These are phyloP conservation scores for Lithophane ornitopus DNA, from an alignment of 2,888 invertebrate species.

Conservation along the genomic window DNA sequence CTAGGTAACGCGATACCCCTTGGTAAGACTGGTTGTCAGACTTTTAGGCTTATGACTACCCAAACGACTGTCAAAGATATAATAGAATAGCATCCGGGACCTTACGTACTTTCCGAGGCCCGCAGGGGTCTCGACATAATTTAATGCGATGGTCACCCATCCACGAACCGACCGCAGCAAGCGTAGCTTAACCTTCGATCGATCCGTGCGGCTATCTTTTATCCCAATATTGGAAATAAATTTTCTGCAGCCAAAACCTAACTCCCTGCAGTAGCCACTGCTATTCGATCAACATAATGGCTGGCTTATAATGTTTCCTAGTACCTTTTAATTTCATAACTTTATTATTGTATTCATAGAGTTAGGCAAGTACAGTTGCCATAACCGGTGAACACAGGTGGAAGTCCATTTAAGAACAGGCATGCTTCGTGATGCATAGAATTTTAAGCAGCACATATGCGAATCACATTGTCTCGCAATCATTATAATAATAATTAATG, in stretches of 20 bases:
- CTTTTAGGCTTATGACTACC: too few species aligned
- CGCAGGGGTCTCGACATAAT: not conserved
- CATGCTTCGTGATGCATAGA: conserved; percentile 22
- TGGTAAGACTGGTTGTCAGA: too few species aligned
- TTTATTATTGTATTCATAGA: conserved; percentile 41
- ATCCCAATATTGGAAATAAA: not conserved
- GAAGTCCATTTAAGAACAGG: conserved; percentile 48
- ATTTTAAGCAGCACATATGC: conserved; percentile 53
- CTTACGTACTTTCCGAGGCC: not conserved
- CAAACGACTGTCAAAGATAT: too few species aligned
- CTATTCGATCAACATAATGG: conserved; percentile 5
- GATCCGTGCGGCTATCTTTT: not conserved
- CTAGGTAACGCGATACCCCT: too few species aligned
- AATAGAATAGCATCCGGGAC: too few species aligned
- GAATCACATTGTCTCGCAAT: conserved; percentile 42
- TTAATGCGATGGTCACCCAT: not conserved
- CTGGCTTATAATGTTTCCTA: not conserved
- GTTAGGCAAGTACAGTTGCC: conserved; percentile 23
- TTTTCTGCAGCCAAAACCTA: too few species aligned
- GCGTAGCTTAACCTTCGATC: not conserved
- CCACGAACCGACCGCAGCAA: not conserved
- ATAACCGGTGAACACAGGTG: conserved; percentile 45
- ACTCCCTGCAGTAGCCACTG: not conserved
- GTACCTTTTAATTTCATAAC: conserved; percentile 27
- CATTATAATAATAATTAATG: conserved; percentile 28